Base-by-base conservation (phyloP, 2,113 vertebrate genomes). In the Ptyas mucosa region DNA sequence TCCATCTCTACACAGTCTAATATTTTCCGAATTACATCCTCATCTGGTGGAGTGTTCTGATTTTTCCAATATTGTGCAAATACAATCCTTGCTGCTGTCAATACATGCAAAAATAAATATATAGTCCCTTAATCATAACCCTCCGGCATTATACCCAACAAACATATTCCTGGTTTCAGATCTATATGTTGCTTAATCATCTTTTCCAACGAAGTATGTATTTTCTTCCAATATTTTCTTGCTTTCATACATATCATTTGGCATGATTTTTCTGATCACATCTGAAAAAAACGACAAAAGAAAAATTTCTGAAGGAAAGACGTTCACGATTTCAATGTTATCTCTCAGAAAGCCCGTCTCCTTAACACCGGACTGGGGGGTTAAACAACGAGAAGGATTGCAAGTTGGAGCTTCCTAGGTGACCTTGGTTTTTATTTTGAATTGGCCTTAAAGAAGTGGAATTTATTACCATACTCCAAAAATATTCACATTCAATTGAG, bases 401-500 rank as follows among this genome's bases (percentile, higher is more conserved):
- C 18, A 43, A 39, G 18, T 43, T 43, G 75, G 34, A 43, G 7
- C 34, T 43, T 81, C 75, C 34, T 39, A 21, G 34, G 7, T 81
- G 34, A 43, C 8, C 34, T 81, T 43, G 18, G n/a, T 75, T n/a
- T 75, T 39, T 75, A 34, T 75, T 75, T 75, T 75, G 69, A 75
- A 39, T 39, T 75, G n/a, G 69, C 69, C 15, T 39, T 75, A 18
- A n/a, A 90, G 91, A 88, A 49, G 92, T 54, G 34, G 61, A 90
- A 86, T 54, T 0, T 54, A 55, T 10, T 92, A 75, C 75, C 91
- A 46, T 21, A 89, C 53, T 81, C 51, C 0, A 9, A 61, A 91
- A 88, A 81, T 86, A 61, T 87, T 86, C 92, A 85, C 81, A 81
- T 91, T 95, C 91, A 93, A 91, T 87, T 87, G 64, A 88, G 14